Evolutionary conservation across 2,113 vertebrate genomes (phyloP).

Genomic region (Cyprinodon variegatus): DNA sequence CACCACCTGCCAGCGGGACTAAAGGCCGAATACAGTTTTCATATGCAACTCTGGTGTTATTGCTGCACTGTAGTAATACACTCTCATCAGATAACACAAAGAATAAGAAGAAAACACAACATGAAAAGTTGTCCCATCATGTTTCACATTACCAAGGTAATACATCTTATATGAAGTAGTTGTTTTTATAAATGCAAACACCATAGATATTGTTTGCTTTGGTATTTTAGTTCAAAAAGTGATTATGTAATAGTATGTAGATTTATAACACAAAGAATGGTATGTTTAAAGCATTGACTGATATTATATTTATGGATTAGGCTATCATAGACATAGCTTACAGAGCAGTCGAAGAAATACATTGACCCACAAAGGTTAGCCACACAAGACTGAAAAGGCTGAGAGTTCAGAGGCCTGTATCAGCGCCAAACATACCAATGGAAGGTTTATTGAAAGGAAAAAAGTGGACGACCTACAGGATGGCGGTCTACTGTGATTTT

Average conservation of each 20-base stretch:
- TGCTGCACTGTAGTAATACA: conserved; percentile 8
- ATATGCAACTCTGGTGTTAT: conserved; percentile 15
- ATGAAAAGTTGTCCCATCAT: background rate
- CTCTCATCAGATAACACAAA: conserved; percentile 40
- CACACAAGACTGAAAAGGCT: background rate
- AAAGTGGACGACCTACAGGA: background rate
- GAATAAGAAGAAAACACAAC: conserved; percentile 6
- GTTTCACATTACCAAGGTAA: background rate
- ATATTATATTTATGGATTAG: background rate
- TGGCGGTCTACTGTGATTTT: background rate
- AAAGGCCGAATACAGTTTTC: conserved; percentile 13
- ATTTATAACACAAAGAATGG: background rate
- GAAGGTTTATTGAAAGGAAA: background rate
- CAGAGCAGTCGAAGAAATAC: background rate
- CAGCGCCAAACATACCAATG: background rate
- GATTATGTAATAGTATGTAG: background rate
- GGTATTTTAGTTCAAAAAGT: background rate
- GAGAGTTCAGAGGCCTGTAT: background rate
- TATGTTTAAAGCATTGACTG: background rate
- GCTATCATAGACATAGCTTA: background rate
- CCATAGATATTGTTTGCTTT: background rate
- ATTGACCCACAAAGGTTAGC: background rate
- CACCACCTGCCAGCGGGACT: conserved; percentile 22
- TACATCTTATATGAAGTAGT: background rate
- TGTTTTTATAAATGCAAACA: background rate